These are phyloP conservation scores for Ernsta delagoae DNA, from an alignment of 2,888 invertebrate species.

Conservation along the genomic window DNA sequence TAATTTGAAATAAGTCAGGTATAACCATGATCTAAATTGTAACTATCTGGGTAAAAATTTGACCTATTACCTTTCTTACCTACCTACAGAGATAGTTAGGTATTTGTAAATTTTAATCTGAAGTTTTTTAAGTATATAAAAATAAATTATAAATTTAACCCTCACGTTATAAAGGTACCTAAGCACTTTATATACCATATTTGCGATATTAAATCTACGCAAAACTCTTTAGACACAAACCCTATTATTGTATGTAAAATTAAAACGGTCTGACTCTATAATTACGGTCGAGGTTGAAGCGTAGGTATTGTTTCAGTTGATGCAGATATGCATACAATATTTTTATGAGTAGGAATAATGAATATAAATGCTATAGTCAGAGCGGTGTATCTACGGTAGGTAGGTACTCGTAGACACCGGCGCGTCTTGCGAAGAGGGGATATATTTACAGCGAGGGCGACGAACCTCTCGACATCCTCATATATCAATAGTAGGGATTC, in stretches of 20 bases:
- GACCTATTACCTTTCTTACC: too few relatives aligned
- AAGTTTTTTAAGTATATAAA: too few relatives aligned
- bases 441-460: slow-evolving; percentile 56
- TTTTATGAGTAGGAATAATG: slow-evolving; percentile 35
- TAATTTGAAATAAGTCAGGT: too few relatives aligned
- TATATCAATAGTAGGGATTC: slow-evolving; percentile 12
- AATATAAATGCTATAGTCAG: slow-evolving; percentile 31
- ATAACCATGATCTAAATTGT: too few relatives aligned
- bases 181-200: not conserved
- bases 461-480: slow-evolving; percentile 45
- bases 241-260: slow-evolving; percentile 1
- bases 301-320: slow-evolving; percentile 7
- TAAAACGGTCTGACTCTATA: slow-evolving; percentile 12
- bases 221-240: not conserved
- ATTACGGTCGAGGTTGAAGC: slow-evolving; percentile 17
- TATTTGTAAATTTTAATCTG: too few relatives aligned
- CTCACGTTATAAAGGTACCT: too few relatives aligned
- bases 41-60: too few relatives aligned
- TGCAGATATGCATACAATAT: slow-evolving; percentile 24
- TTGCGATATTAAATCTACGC: not conserved
- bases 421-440: slow-evolving; percentile 39
- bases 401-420: too few relatives aligned
- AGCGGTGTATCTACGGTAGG: not conserved
- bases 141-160: too few relatives aligned
- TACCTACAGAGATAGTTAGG: too few relatives aligned